Conservation (phyloP, 2,797 vertebrate genomes). For the Rhinoraja longicauda region DNA sequence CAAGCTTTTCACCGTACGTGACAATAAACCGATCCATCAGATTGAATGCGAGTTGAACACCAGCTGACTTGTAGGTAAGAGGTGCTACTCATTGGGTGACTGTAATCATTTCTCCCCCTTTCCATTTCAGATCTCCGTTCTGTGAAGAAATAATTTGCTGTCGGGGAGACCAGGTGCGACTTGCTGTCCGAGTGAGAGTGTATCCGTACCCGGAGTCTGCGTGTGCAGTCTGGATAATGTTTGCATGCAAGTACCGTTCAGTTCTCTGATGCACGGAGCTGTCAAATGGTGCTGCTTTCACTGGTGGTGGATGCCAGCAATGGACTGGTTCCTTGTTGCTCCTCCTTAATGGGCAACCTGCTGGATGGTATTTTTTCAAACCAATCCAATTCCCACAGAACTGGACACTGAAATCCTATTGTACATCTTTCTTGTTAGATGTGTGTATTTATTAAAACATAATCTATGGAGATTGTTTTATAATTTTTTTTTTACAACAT, state of each 20-base stretch:
- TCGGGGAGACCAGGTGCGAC: constrained; percentile 85
- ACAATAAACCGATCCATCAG: too few relatives aligned
- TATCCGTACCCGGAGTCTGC: constrained; percentile 84
- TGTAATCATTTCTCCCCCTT: constrained; percentile 42
- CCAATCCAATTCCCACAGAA: not conserved
- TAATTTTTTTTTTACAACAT: constrained; percentile 19
- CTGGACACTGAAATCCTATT: not conserved
- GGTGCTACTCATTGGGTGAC: not conserved
- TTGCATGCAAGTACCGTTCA: constrained; percentile 93
- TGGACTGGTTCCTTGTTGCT: constrained; percentile 5
- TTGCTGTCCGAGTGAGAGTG: constrained; percentile 83
- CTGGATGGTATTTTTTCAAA: not conserved
- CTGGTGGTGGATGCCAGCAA: not conserved
- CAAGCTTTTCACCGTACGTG: too few relatives aligned
- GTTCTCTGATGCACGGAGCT: constrained; percentile 67
- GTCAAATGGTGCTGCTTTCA: not conserved
- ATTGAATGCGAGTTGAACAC: too few relatives aligned
- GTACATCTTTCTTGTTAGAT: not conserved
- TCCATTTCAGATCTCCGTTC: constrained; percentile 76
- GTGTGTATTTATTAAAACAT: constrained; percentile 8
- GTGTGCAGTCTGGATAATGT: constrained; percentile 96
- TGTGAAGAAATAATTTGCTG: constrained; percentile 93
- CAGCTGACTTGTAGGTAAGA: not conserved
- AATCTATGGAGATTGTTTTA: not conserved
- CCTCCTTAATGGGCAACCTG: too few relatives aligned